These are phyloP conservation scores for Oriolus oriolus DNA, from an alignment of 2,113 vertebrate species.

Conservation along the genomic window DNA sequence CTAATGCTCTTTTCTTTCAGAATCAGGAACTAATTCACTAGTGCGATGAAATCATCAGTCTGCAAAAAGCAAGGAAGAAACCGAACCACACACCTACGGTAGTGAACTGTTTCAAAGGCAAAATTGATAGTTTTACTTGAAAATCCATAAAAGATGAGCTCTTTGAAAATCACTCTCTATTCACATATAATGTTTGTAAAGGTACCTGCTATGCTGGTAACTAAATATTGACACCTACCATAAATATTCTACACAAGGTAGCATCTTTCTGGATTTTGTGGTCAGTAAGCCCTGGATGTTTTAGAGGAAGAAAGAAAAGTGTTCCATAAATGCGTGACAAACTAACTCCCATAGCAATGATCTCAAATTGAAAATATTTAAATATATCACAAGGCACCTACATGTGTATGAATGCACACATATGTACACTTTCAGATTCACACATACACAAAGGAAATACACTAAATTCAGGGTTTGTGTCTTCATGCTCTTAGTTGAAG, in stretches of 20 bases:
- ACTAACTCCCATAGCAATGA: background rate
- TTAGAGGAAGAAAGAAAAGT: background rate
- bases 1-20: background rate
- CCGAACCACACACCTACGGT: background rate
- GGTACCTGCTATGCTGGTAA: background rate
- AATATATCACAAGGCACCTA: background rate
- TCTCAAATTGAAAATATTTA: background rate
- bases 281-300: background rate
- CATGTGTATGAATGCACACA: background rate
- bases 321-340: background rate
- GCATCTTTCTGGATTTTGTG: background rate
- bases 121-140: background rate
- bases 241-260: background rate
- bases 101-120: background rate
- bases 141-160: background rate
- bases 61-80: background rate
- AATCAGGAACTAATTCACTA: background rate
- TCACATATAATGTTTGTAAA: background rate
- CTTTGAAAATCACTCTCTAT: background rate
- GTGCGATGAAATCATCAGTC: background rate
- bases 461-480: slow-evolving; percentile 12
- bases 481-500: background rate
- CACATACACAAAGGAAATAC: background rate
- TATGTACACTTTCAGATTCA: background rate
- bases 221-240: background rate